These are phyloP conservation scores for Cistogaster globosa DNA, from an alignment of 2,888 invertebrate genomes.

Conservation along the genomic window DNA sequence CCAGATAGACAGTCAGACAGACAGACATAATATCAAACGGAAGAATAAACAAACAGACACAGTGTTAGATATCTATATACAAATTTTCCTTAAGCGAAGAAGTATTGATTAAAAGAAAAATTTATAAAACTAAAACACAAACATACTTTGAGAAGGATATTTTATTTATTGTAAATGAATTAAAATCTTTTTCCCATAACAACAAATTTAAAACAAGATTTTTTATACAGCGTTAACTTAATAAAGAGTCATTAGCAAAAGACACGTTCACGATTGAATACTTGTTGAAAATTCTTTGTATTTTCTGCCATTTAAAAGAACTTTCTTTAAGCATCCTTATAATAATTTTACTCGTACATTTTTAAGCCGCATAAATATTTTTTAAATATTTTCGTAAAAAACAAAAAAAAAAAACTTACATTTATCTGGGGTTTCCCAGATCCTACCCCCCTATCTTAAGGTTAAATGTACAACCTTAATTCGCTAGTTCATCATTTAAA, in stretches of 20 bases:
- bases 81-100: conserved; percentile 3
- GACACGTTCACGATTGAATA: conserved; percentile 23
- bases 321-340: too few species aligned
- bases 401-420: too few species aligned
- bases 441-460: too few species aligned
- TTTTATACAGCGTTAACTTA: conserved; percentile 28
- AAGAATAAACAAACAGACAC: neutral
- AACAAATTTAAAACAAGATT: conserved; percentile 16
- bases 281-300: neutral
- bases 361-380: too few species aligned
- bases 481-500: too few species aligned
- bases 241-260: conserved; percentile 47
- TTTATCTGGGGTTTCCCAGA: too few species aligned
- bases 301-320: too few species aligned
- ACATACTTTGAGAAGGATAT: too few species aligned
- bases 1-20: conserved; percentile 12
- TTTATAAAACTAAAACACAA: neutral
- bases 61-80: neutral
- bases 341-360: too few species aligned
- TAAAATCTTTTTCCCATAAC: neutral
- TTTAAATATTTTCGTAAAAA: too few species aligned
- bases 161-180: neutral
- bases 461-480: too few species aligned
- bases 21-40: neutral
- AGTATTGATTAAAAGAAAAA: conserved; percentile 6